Evolutionary conservation across 1,140 invertebrate genomes (phyloP), one percentile per base, ranked within the genome.

Genomic region (Achatina immaculata): DNA sequence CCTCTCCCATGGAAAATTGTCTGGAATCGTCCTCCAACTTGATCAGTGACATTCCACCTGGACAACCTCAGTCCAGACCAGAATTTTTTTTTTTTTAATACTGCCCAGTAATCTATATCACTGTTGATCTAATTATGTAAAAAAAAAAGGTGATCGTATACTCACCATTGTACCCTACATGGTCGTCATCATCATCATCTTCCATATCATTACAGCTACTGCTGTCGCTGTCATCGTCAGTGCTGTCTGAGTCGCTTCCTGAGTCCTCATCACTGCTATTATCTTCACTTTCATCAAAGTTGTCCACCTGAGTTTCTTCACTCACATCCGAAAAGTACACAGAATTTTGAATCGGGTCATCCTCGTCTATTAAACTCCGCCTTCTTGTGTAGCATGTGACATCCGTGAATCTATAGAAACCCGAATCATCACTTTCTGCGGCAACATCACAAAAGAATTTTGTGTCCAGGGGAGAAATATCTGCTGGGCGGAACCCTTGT

Each of bases 401-500:
- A 9, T 80, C 48, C 19, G 69, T 42, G 76, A 65, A 78, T 36
- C 43, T 82, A 65, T 74, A 31, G 40, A 78, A 77, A 36, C 74
- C 66, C 0, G 66, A 78, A 73, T 74, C 72, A 40, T 82, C 81
- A 68, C 81, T 82, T 65, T 82, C 81, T 0, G 72, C 48, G 3
- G 58, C 73, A 31, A 78, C 45, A n/a, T 68, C 69, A 14, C 43
- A 73, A n/a, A 71, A 73, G n/a, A 75, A 31, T 36, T 79, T 62
- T 7, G 72, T 65, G 65, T 82, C 78, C 36, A 79, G 69, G 11
- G 58, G 48, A 45, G 72, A 73, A 3, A 80, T 66, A 72, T 80
- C 45, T 31, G 55, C 40, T 58, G 71, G 58, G 43, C 72, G 68
- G 45, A 75, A 80, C 34, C 72, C 71, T n/a, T 69, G 42, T 45